Conservation (phyloP, 2,797 vertebrate genomes). For the Phaenicophaeus curvirostris region DNA sequence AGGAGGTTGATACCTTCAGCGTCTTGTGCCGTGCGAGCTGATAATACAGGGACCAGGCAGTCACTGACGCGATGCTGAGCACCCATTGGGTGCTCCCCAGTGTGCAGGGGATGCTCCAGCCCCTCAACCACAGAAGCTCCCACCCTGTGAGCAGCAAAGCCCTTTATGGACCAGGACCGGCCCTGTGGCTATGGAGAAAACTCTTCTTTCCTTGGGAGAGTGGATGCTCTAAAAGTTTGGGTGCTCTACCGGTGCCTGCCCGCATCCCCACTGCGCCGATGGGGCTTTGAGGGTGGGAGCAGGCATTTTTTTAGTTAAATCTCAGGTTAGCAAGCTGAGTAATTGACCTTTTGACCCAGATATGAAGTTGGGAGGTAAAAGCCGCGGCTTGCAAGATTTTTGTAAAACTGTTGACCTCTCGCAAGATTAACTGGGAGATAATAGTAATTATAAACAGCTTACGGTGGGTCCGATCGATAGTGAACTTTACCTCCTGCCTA, state of each 20-base stretch:
- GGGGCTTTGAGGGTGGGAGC: neutral
- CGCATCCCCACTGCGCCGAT: accelerated
- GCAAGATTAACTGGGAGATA: conserved; percentile 57
- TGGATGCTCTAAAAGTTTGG: accelerated
- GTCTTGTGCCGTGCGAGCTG: accelerated
- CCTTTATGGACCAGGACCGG: too few relatives aligned
- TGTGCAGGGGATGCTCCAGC: accelerated
- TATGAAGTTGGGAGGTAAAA: conserved; percentile 41
- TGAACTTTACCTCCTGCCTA: conserved; percentile 61
- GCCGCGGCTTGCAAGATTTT: conserved; percentile 6
- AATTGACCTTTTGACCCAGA: conserved; percentile 52
- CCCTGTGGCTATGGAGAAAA: neutral
- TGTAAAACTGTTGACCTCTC: conserved; percentile 61
- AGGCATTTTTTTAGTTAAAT: neutral
- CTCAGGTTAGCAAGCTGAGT: neutral
- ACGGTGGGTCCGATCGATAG: neutral
- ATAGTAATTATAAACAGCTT: conserved; percentile 59
- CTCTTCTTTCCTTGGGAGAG: neutral
- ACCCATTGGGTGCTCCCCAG: accelerated
- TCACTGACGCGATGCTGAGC: accelerated
- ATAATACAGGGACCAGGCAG: accelerated
- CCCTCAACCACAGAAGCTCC: accelerated
- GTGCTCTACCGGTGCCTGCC: neutral
- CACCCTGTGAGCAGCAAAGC: accelerated
- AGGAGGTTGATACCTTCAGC: neutral